Evolutionary conservation across 2,797 vertebrate genomes (phyloP), one percentile per base, ranked within the genome.

Genomic region (Channa striata): DNA sequence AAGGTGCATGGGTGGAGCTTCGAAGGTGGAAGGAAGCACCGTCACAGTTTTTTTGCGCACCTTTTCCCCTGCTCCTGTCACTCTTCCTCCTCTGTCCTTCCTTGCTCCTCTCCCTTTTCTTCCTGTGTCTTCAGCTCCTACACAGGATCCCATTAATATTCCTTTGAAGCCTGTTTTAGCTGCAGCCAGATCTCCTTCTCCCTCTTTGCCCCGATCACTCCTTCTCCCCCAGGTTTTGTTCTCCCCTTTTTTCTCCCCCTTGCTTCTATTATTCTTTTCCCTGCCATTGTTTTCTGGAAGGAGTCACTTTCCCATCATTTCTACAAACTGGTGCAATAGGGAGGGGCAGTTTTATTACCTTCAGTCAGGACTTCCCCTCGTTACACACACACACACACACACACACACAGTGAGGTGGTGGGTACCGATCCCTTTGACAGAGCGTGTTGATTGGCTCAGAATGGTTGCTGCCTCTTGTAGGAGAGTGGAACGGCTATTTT

Each of bases 401-500:
- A 62, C 57, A 20, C 30, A 2, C n/a, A 4, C 39, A 20, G 67
- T 80, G 73, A 80, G 80, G 79, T 84, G 81, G 84, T 75, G 87
- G 90, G 89, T 84, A 87, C 85, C 79, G 81, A 84, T 86, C 87
- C 83, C 86, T 93, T 90, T 91, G 90, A 91, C 91, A 92, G 90
- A 88, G 88, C 74, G 71, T 87, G 91, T 92, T 93, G 92, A 93
- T 93, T 92, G 91, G 93, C 90, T 91, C 91, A 91, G 90, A 91
- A 91, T 87, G 85, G 91, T 93, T 93, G 88, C 92, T 92, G 92
- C 90, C 91, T 93, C 90, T 91, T 91, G 89, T 91, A 91, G 90
- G 91, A 92, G 91, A 91, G 89, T 80, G 89, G 83, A 87, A 84
- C 72, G 78, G 88, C 91, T 93, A 93, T 93, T 93, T 93, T 92